Base-by-base conservation (phyloP, 2,888 invertebrate genomes). In the Cephonodes hylas region DNA sequence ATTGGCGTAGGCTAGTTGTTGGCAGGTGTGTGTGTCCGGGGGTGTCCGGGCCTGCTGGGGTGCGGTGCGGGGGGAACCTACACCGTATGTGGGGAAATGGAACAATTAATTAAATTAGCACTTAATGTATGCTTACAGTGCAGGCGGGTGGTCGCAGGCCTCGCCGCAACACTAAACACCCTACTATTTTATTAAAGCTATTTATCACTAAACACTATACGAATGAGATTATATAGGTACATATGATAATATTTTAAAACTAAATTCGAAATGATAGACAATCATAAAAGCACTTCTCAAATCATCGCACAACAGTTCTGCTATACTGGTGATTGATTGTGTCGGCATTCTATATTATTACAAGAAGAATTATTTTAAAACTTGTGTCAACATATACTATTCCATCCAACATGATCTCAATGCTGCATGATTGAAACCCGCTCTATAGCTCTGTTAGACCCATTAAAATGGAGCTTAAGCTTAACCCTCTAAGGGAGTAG, bases 51-150 rank as follows among this genome's bases (percentile, higher is more conserved):
- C 79, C 74, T 75, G 45, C 64, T 25, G 64, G 71, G 76, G 78
- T 77, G 79, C 80, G 79, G 73, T 75, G 27, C 8, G 64, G 22
- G 64, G 71, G 75, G 79, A 78, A 78, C 72, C 74, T 60, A 68
- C 72, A 60, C 64, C 66, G 78, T 83, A 82, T 86, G 74, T 85
- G 80, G 86, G 87, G 82, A 86, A 88, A 87, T 86, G 83, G 84
- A 77, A 83, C 88, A 84, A 91, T 91, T 90, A 89, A 91, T 91
- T 89, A 87, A 88, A 88, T 89, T 87, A 89, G 84, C 85, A 86
- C 84, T 86, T 82, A 89, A 84, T 83, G 83, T 79, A 77, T 77
- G 76, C 78, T 77, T 73, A 73, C 65, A 68, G 71, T 68, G 71
- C 75, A 76, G 72, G 72, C 76, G 79, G 80, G 80, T 71, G 73